These are phyloP conservation scores for Sphaeridia pumilis DNA, from an alignment of 2,888 invertebrate species.

Conservation along the genomic window DNA sequence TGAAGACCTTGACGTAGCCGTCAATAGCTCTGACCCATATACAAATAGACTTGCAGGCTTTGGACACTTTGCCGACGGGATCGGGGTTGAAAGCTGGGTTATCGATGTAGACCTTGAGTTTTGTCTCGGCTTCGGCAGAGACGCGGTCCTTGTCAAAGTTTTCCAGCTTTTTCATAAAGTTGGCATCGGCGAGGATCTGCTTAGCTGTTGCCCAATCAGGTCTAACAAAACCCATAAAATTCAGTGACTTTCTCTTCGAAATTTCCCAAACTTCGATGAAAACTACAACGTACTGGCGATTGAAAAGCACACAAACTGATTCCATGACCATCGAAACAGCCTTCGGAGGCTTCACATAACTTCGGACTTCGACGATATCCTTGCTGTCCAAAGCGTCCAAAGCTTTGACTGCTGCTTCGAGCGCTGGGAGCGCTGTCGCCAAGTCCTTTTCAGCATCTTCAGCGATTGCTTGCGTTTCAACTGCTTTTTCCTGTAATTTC, in stretches of 20 bases:
- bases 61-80: slow-evolving; percentile 67
- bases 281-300: slow-evolving; percentile 53
- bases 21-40: slow-evolving; percentile 88
- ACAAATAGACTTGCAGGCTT: slow-evolving; percentile 81
- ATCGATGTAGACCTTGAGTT: slow-evolving; percentile 68
- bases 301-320: slow-evolving; percentile 71
- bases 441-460: slow-evolving; percentile 74
- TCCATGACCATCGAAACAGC: slow-evolving; percentile 85
- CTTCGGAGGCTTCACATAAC: slow-evolving; percentile 75
- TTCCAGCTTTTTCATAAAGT: slow-evolving; percentile 67
- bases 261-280: too few relatives aligned
- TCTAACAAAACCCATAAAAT: slow-evolving; percentile 43
- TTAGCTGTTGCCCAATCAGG: slow-evolving; percentile 80
- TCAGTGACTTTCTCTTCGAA: background rate
- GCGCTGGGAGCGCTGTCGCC: slow-evolving; percentile 72
- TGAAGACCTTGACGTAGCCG: slow-evolving; percentile 72
- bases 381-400: slow-evolving; percentile 74
- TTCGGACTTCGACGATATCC: slow-evolving; percentile 79
- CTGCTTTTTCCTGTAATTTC: slow-evolving; percentile 57
- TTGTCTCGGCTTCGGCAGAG: slow-evolving; percentile 59
- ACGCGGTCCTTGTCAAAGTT: slow-evolving; percentile 83
- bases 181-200: slow-evolving; percentile 63
- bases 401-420: slow-evolving; percentile 72
- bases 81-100: slow-evolving; percentile 78
- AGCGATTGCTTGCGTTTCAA: slow-evolving; percentile 67